Evolutionary conservation across 2,113 vertebrate genomes (phyloP).

Genomic region (Cebidichthys violaceus): DNA sequence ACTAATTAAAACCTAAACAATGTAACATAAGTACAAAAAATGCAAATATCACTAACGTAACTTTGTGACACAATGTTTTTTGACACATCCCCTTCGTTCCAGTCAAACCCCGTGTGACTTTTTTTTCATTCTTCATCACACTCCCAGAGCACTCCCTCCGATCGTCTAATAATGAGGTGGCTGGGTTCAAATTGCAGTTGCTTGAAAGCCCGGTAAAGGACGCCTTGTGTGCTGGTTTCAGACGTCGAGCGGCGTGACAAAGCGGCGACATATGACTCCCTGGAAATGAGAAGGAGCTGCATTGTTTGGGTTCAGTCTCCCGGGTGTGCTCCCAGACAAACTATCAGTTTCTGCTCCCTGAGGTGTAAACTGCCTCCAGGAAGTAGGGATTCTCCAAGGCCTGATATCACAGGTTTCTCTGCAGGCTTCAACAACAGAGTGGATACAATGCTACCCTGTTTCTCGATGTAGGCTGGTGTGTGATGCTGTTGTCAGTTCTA

Average conservation of each 20-base stretch:
- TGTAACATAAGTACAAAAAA: neutral
- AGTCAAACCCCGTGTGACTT: too few relatives aligned
- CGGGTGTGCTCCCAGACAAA: slow-evolving; percentile 16
- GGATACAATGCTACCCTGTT: slow-evolving; percentile 10
- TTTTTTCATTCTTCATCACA: neutral
- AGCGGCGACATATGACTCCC: too few relatives aligned
- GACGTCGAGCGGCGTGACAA: too few relatives aligned
- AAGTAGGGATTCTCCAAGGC: slow-evolving; percentile 15
- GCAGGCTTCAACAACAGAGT: slow-evolving; percentile 8
- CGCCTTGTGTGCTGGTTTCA: too few relatives aligned
- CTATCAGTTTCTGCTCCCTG: slow-evolving; percentile 7
- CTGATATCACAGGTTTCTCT: slow-evolving; percentile 16
- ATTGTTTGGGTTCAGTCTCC: slow-evolving; percentile 35
- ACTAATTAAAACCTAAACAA: neutral
- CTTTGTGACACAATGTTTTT: neutral
- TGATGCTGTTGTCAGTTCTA: neutral
- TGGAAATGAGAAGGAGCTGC: too few relatives aligned
- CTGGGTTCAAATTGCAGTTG: neutral
- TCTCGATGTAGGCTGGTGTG: slow-evolving; percentile 17
- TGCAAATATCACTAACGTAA: neutral
- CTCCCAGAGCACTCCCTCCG: too few relatives aligned
- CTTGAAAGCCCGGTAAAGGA: neutral
- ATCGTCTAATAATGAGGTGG: neutral
- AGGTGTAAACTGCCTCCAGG: slow-evolving; percentile 33
- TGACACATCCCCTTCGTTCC: neutral